Evolutionary conservation across 1,140 invertebrate genomes (phyloP).

Genomic region (Conus betulinus): DNA sequence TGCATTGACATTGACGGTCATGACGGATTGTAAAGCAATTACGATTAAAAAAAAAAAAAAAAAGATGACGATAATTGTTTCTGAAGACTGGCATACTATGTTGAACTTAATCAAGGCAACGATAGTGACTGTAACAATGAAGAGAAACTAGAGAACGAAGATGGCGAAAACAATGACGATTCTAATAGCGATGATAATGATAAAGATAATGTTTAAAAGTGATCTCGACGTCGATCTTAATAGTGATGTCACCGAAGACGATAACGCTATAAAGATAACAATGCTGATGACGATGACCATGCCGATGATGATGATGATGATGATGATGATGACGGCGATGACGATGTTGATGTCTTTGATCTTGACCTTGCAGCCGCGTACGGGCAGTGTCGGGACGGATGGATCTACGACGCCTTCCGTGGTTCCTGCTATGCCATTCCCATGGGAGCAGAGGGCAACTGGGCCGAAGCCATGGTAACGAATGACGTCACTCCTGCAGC

Average conservation of each 20-base stretch:
- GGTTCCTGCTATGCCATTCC: conserved; percentile 33
- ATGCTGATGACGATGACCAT: not conserved
- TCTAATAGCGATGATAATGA: too few relatives aligned
- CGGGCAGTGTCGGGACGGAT: conserved; percentile 6
- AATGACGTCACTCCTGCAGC: too few relatives aligned
- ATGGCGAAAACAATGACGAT: too few relatives aligned
- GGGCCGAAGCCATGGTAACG: conserved; percentile 31
- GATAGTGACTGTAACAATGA: too few relatives aligned
- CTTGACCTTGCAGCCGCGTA: not conserved
- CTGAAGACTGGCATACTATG: too few relatives aligned
- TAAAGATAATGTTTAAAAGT: too few relatives aligned
- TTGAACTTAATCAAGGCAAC: too few relatives aligned
- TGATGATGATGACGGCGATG: not conserved
- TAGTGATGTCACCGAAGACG: not conserved
- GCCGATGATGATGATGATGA: not conserved
- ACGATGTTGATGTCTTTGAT: not conserved
- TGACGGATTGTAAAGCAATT: too few relatives aligned
- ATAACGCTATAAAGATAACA: not conserved
- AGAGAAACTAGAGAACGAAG: too few relatives aligned
- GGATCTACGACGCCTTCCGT: not conserved
- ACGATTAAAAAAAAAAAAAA: too few relatives aligned
- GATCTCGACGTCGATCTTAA: not conserved
- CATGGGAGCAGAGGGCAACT: conserved; percentile 25
- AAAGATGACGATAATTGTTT: too few relatives aligned
- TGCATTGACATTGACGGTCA: too few relatives aligned